phyloP scores from a whole-genome alignment of 2,113 vertebrate genomes.

The Vulpes ferrilata region DNA sequence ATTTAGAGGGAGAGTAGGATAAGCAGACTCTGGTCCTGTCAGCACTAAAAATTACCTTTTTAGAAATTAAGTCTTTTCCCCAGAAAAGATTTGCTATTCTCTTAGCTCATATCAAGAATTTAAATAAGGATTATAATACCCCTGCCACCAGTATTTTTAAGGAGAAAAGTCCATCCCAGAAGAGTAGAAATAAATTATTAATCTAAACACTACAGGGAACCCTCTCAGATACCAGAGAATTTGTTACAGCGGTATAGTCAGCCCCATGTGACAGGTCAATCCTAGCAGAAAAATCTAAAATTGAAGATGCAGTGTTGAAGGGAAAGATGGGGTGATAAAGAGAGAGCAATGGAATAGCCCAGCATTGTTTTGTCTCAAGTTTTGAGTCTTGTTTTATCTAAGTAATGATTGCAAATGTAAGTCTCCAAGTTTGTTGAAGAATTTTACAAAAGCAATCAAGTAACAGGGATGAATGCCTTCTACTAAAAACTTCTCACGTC shows the following conservation, averaged over 20 bases:
- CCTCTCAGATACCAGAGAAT: neutral
- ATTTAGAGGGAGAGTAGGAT: conserved; percentile 56
- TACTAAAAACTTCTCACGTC: neutral
- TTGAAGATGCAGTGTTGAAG: neutral
- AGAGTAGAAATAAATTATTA: conserved; percentile 58
- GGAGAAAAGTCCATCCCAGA: neutral
- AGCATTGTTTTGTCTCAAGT: neutral
- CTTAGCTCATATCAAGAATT: conserved; percentile 38
- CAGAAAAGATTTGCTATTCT: conserved; percentile 49
- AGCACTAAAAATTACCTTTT: conserved; percentile 48
- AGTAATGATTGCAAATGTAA: neutral
- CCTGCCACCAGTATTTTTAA: conserved; percentile 25
- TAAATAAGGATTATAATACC: conserved; percentile 51
- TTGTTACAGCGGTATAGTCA: neutral
- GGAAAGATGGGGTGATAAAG: neutral
- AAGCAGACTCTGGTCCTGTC: conserved; percentile 50
- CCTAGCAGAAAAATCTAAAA: neutral
- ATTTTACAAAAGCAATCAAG: conserved; percentile 48
- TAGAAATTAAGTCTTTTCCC: conserved; percentile 58
- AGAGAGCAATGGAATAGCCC: neutral
- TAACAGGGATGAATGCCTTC: neutral
- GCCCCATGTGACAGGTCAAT: neutral
- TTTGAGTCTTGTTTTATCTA: conserved; percentile 35
- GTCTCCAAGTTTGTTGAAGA: neutral
- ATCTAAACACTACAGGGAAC: conserved; percentile 62